These are phyloP conservation scores for Arrhopalites spinosus DNA, from an alignment of 2,888 invertebrate species.

Conservation along the genomic window DNA sequence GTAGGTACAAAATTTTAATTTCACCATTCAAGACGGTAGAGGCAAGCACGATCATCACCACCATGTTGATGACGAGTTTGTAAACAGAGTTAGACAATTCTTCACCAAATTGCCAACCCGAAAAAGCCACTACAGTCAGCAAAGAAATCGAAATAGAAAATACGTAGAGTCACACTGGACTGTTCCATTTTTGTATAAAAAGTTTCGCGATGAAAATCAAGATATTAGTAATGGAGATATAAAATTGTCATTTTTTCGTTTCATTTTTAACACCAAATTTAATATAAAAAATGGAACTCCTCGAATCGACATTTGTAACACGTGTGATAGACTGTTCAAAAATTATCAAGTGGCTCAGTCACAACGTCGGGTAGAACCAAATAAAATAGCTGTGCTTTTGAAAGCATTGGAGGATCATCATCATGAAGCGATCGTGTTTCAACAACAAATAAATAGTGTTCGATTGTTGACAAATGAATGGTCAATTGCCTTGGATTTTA, in stretches of 20 bases:
- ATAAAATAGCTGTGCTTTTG: not conserved
- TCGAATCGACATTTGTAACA: not conserved
- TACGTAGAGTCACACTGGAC: slow-evolving; percentile 25
- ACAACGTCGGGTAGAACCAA: not conserved
- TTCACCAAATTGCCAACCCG: not conserved
- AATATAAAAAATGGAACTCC: not conserved
- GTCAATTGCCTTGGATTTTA: slow-evolving; percentile 35
- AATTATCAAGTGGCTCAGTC: not conserved
- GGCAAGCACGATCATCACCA: slow-evolving; percentile 5
- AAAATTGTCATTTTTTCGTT: not conserved
- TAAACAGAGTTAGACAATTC: not conserved
- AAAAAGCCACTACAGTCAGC: slow-evolving; percentile 17
- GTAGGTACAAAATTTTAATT: not conserved
- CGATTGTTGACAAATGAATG: not conserved
- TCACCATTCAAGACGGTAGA: not conserved
- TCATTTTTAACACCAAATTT: slow-evolving; percentile 1
- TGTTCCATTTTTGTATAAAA: slow-evolving; percentile 6
- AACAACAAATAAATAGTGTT: not conserved
- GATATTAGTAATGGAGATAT: not conserved
- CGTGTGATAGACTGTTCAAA: slow-evolving; percentile 8
- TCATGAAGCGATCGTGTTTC: slow-evolving; percentile 2
- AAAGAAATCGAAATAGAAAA: slow-evolving; percentile 12
- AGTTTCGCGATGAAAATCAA: not conserved
- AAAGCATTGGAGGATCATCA: slow-evolving; percentile 2
- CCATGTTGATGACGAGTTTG: not conserved